A percentile compares a stretch with the other conserved stretches of the same genome.
phyloP scores from a whole-genome alignment of 2,888 invertebrate species.

The Zygogramma bicolorata region DNA sequence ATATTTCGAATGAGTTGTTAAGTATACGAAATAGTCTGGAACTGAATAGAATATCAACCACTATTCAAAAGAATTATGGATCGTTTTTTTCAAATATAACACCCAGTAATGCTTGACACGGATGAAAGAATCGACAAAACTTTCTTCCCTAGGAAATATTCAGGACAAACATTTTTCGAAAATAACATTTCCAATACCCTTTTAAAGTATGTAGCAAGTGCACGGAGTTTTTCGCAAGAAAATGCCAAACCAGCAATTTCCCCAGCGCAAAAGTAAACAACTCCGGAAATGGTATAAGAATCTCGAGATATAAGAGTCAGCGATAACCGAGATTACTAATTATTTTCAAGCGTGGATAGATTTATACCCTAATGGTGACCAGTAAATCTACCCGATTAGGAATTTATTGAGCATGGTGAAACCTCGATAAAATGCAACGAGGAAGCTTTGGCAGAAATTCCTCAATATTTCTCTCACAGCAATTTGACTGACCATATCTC shows the following conservation, averaged over 20 bases:
- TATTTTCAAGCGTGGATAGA: constrained; percentile 8
- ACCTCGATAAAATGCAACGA: constrained; percentile 11
- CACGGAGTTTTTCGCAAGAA: not conserved
- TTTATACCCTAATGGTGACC: constrained; percentile 11
- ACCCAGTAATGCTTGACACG: not conserved
- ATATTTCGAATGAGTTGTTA: no score
- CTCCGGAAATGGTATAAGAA: not conserved
- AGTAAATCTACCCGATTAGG: constrained; percentile 12
- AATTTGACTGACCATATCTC: constrained; percentile 9
- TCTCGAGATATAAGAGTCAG: constrained; percentile 12
- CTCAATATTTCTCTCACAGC: constrained; percentile 12
- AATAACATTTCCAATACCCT: not conserved
- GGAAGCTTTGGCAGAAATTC: not conserved
- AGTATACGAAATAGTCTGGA: no score
- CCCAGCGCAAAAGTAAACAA: constrained; percentile 1
- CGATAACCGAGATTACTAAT: constrained; percentile 11
- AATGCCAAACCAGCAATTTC: not conserved
- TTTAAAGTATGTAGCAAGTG: not conserved
- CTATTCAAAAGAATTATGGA: no score
- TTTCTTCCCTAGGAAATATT: not conserved
- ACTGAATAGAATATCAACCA: no score
- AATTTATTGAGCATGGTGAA: constrained; percentile 9
- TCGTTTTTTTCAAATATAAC: no score
- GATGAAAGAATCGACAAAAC: not conserved
- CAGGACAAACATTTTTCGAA: not conserved